These are phyloP conservation scores for Drosophila meridiana DNA, from an alignment of 2,888 invertebrate genomes.

Conservation along the genomic window DNA sequence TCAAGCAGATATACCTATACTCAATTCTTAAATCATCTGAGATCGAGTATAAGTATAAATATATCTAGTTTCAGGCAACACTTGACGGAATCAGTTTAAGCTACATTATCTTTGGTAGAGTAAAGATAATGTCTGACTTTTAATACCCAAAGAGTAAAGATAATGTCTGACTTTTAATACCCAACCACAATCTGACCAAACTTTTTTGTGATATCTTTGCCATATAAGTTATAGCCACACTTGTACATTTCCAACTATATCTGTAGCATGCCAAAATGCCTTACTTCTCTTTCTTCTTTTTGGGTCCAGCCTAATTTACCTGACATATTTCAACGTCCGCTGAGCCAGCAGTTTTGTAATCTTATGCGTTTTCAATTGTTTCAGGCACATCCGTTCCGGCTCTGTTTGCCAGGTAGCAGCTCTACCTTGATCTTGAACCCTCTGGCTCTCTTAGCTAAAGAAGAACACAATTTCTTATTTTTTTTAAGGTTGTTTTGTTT, in stretches of 20 bases:
- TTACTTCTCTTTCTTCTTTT: not conserved
- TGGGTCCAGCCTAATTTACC: slow-evolving; percentile 44
- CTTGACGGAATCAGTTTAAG: not conserved
- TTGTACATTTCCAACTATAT: not conserved
- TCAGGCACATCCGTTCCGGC: slow-evolving; percentile 20
- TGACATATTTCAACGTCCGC: slow-evolving; percentile 15
- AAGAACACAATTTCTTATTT: slow-evolving; percentile 37
- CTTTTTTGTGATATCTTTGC: not conserved
- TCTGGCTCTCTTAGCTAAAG: not conserved
- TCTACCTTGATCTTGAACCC: not conserved
- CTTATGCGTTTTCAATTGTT: slow-evolving; percentile 26
- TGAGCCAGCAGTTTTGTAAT: slow-evolving; percentile 30
- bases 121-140: not conserved
- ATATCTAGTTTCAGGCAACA: too few relatives aligned
- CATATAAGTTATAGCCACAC: not conserved
- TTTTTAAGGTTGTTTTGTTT: slow-evolving; percentile 65
- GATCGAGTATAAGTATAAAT: too few relatives aligned
- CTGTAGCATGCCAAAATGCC: not conserved
- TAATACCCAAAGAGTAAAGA: too few relatives aligned
- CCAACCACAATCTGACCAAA: too few relatives aligned
- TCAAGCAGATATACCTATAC: too few relatives aligned
- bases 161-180: not conserved
- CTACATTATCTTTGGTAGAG: not conserved
- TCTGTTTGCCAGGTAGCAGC: not conserved
- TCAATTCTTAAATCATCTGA: not conserved